Evolutionary conservation across 2,797 vertebrate genomes (phyloP).

Genomic region (Amazona finschi): DNA sequence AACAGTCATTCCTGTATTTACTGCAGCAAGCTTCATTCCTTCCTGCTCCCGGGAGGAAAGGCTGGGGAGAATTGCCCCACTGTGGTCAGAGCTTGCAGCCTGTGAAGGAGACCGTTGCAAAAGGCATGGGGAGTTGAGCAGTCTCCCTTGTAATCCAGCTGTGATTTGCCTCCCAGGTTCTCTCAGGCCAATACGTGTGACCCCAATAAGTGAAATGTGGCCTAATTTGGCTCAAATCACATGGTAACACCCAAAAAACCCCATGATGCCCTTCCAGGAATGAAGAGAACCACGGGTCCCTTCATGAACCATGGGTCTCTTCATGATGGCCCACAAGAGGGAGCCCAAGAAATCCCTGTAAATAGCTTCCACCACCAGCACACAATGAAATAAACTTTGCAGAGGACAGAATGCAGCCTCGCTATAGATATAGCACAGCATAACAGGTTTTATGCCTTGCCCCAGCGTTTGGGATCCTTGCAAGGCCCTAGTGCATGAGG

Average conservation of each 20-base stretch:
- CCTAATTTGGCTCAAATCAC: background rate
- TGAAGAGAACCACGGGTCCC: background rate
- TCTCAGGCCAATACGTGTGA: background rate
- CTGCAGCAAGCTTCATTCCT: background rate
- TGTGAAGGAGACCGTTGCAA: fast-evolving
- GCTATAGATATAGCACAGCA: background rate
- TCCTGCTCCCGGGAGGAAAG: background rate
- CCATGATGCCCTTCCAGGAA: background rate
- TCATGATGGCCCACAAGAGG: slow-evolving; percentile 22
- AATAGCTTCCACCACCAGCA: background rate
- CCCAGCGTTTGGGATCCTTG: background rate
- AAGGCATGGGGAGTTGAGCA: background rate
- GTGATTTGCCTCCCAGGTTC: background rate
- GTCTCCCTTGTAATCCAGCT: background rate
- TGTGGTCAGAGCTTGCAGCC: background rate
- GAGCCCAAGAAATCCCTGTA: background rate
- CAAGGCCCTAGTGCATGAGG: background rate
- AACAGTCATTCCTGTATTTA: background rate
- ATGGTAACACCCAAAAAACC: background rate
- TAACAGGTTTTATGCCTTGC: background rate
- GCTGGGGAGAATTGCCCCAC: background rate
- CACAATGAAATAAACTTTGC: background rate
- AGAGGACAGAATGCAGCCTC: background rate
- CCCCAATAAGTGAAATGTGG: background rate
- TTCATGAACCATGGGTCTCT: background rate